Evolutionary conservation across 2,888 invertebrate species (phyloP), one percentile per base, ranked within the genome.

Genomic region (Lacanobia wlatinum): DNA sequence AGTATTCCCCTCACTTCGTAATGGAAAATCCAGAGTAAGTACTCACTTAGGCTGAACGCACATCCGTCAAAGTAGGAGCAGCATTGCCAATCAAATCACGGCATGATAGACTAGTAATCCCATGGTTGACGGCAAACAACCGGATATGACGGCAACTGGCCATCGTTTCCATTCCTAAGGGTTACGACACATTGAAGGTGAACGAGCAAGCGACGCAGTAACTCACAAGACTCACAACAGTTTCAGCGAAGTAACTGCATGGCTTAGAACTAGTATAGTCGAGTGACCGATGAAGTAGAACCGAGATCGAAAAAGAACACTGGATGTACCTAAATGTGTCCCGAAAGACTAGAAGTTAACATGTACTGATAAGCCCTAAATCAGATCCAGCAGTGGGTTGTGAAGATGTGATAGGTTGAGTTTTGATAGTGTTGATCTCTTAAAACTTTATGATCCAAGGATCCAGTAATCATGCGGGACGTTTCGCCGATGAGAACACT

Each of bases 71-170:
- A 66, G 52, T 56, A 66, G 71, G 62, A 64, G 55, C 72, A 58
- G 55, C 59, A 84, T 84, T 84, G 70, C 69, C 59, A 85, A 75
- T 69, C 85, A 73, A 68, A 84, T 68, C 78, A 84, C 78, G 72
- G 28, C n/a, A 53, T 53, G 70, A 69, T 61, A 61, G 58, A 59
- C 64, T 38, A 74, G 50, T 83, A 81, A 85, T 83, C 76, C 75
- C 68, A 78, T 83, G 71, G 80, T 75, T 69, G 78, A 73, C 60
- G 61, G 75, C 80, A 8, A 70, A 67, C 77, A 80, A 85, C 87
- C 89, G 92, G 92, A 92, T 84, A 75, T 92, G 92, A 92, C 90
- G 90, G 84, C 89, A 88, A 48, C 78, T 59, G 68, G 76, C 86
- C 85, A 88, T 89, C 76, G 87, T 90, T 90, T 85, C 82, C 84